Conservation (phyloP, 2,888 invertebrate genomes). For the Mythimna vitellina region DNA sequence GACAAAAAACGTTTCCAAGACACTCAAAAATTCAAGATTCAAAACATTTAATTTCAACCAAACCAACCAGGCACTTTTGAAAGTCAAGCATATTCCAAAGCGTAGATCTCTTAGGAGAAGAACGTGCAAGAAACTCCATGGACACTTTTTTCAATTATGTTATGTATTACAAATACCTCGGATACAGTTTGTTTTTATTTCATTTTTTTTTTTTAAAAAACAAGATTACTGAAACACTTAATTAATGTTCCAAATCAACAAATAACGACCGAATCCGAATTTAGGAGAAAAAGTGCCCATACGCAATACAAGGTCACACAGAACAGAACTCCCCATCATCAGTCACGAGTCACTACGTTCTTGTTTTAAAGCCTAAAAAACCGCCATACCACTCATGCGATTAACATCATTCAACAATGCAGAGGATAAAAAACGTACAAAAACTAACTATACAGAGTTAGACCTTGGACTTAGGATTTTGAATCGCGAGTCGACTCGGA, state of each 20-base stretch:
- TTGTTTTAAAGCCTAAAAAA: conserved; percentile 13
- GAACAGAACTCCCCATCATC: background rate
- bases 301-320: background rate
- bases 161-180: too few relatives aligned
- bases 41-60: too few relatives aligned
- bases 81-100: too few relatives aligned
- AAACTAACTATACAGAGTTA: conserved; percentile 51
- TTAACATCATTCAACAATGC: conserved; percentile 28
- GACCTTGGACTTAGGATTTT: conserved; percentile 73
- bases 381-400: conserved; percentile 8
- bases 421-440: conserved; percentile 30
- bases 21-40: background rate
- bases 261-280: too few relatives aligned
- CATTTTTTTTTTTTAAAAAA: background rate
- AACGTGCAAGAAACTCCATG: too few relatives aligned
- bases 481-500: conserved; percentile 64
- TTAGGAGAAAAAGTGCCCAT: background rate
- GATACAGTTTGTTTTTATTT: background rate
- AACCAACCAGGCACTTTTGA: too few relatives aligned
- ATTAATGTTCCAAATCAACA: background rate
- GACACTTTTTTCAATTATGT: too few relatives aligned
- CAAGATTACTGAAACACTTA: background rate
- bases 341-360: background rate
- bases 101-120: too few relatives aligned
- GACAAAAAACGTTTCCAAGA: background rate